A percentile compares a stretch with the other conserved stretches of the same genome.
phyloP scores from a whole-genome alignment of 1,140 invertebrate species.

The Heliconius nattereri region DNA sequence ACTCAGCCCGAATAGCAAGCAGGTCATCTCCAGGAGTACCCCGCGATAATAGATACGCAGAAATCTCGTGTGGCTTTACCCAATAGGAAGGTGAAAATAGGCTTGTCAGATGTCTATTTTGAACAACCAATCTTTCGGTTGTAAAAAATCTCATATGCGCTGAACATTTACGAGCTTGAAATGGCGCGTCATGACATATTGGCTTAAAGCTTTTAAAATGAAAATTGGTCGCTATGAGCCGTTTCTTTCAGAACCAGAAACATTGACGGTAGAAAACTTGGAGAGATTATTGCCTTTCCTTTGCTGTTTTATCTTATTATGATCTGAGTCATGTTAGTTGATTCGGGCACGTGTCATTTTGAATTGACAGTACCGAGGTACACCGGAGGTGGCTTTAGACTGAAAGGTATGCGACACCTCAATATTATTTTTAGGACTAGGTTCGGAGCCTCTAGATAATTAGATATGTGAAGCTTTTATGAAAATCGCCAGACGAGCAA shows the following conservation, averaged over 20 bases:
- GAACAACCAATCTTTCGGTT: slow-evolving; percentile 48
- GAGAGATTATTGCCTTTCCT: slow-evolving; percentile 2
- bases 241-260: slow-evolving; percentile 49
- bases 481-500: no score
- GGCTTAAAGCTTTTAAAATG: slow-evolving; percentile 50
- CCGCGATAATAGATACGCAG: slow-evolving; percentile 42
- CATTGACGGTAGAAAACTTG: slow-evolving; percentile 57
- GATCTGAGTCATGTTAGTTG: slow-evolving; percentile 25
- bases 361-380: slow-evolving; percentile 22
- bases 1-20: slow-evolving; percentile 48
- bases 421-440: slow-evolving; percentile 42
- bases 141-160: slow-evolving; percentile 39
- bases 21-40: slow-evolving; percentile 51
- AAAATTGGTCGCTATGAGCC: slow-evolving; percentile 47
- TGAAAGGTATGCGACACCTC: slow-evolving; percentile 47
- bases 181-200: slow-evolving; percentile 35
- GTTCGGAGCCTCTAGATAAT: slow-evolving; percentile 38
- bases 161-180: slow-evolving; percentile 42
- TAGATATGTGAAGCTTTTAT: no score
- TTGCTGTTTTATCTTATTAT: slow-evolving; percentile 33
- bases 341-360: slow-evolving; percentile 1
- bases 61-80: slow-evolving; percentile 46
- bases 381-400: slow-evolving; percentile 34
- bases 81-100: slow-evolving; percentile 54
- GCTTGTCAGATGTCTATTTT: slow-evolving; percentile 53